A percentile compares a stretch with the other conserved stretches of the same genome.
These are phyloP conservation scores for Zaprionus lineosus DNA, from an alignment of 2,888 invertebrate genomes.

Conservation along the genomic window DNA sequence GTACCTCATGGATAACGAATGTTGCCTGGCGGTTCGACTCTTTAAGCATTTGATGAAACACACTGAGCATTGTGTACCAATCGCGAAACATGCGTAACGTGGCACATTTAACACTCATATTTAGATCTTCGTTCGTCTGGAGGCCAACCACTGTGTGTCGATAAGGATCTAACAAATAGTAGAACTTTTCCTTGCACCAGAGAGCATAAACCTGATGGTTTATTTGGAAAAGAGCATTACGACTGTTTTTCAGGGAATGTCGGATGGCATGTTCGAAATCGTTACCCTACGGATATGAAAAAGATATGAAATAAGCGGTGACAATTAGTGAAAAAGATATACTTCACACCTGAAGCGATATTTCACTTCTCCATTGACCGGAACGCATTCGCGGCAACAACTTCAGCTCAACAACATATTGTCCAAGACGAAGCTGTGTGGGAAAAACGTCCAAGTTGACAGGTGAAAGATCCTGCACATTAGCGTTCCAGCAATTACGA, in stretches of 20 bases:
- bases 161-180: slow-evolving; percentile 81
- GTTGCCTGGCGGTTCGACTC: slow-evolving; percentile 68
- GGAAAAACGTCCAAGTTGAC: slow-evolving; percentile 75
- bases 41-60: slow-evolving; percentile 74
- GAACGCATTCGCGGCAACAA: slow-evolving; percentile 41
- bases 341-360: slow-evolving; percentile 24
- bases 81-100: slow-evolving; percentile 79
- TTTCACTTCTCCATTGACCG: slow-evolving; percentile 68
- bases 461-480: slow-evolving; percentile 35
- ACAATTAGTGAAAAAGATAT: background rate
- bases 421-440: slow-evolving; percentile 72
- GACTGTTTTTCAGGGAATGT: slow-evolving; percentile 20
- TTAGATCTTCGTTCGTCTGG: slow-evolving; percentile 7
- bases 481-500: slow-evolving; percentile 64
- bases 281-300: slow-evolving; percentile 41
- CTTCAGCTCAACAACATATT: slow-evolving; percentile 64
- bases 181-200: slow-evolving; percentile 75
- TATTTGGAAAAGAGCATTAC: slow-evolving; percentile 77
- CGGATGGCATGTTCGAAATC: slow-evolving; percentile 54
- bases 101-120: slow-evolving; percentile 51
- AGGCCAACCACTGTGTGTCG: slow-evolving; percentile 63
- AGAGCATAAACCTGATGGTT: slow-evolving; percentile 76
- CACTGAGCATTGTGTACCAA: slow-evolving; percentile 66
- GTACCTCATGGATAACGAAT: slow-evolving; percentile 67
- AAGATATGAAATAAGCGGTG: background rate